These are phyloP conservation scores for Coreius guichenoti DNA, from an alignment of 2,797 vertebrate genomes.

Conservation along the genomic window DNA sequence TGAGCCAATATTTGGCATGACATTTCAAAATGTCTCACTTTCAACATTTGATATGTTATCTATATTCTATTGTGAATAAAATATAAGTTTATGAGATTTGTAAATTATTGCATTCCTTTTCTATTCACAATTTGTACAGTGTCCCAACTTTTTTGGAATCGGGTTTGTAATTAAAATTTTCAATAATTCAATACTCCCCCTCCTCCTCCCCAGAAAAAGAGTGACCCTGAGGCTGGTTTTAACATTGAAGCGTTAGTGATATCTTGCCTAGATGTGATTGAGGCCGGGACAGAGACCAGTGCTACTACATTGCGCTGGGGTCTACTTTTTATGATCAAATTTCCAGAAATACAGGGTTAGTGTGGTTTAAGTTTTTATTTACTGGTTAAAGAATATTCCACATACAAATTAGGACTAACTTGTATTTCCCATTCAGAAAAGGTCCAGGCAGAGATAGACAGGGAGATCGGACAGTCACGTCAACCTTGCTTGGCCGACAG, in stretches of 20 bases:
- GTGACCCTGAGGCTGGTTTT: slow-evolving; percentile 80
- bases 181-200: not conserved
- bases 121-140: no score
- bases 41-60: no score
- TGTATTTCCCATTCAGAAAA: slow-evolving; percentile 54
- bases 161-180: not conserved
- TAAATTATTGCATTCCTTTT: no score
- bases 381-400: not conserved
- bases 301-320: slow-evolving; percentile 82
- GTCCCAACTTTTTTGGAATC: no score
- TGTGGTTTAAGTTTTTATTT: slow-evolving; percentile 4
- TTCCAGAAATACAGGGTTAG: slow-evolving; percentile 84
- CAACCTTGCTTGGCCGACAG: slow-evolving; percentile 59
- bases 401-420: not conserved
- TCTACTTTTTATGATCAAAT: slow-evolving; percentile 82
- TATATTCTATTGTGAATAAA: no score
- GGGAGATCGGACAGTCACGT: slow-evolving; percentile 60
- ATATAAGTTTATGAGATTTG: no score
- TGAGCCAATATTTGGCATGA: no score
- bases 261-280: slow-evolving; percentile 75
- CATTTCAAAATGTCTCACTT: no score
- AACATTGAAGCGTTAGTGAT: slow-evolving; percentile 70
- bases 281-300: slow-evolving; percentile 79
- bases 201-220: slow-evolving; percentile 65
- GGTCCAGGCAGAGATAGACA: slow-evolving; percentile 64